Percentiles rank a stretch among this genome's conserved stretches.
Evolutionary conservation across 2,113 vertebrate genomes (phyloP).

Genomic region (Notiomystis cincta): DNA sequence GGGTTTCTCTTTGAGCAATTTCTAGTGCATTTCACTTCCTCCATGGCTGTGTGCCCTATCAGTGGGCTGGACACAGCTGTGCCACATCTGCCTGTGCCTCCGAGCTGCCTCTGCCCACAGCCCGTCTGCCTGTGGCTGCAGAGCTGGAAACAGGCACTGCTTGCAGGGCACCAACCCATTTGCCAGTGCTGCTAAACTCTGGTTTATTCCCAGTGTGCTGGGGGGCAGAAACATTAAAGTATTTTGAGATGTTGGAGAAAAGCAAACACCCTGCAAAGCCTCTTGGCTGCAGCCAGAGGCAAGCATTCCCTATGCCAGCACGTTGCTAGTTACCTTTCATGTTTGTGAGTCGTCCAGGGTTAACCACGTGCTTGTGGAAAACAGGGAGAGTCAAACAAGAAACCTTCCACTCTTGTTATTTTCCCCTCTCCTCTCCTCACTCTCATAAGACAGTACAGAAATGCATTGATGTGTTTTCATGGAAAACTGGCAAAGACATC

Average conservation of each 20-base stretch:
- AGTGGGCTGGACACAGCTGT: neutral
- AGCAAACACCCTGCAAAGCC: neutral
- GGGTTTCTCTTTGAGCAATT: neutral
- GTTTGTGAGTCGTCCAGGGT: neutral
- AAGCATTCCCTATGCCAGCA: rapidly evolving
- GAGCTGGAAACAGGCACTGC: neutral
- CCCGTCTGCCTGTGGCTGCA: rapidly evolving
- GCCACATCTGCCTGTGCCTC: rapidly evolving
- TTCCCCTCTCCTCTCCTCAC: neutral
- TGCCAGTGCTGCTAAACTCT: neutral
- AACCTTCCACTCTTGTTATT: neutral
- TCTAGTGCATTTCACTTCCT: neutral
- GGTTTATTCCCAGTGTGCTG: rapidly evolving
- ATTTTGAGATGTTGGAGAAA: neutral
- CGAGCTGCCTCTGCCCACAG: neutral
- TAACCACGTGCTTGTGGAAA: neutral
- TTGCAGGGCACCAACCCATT: rapidly evolving
- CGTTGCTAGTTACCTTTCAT: rapidly evolving
- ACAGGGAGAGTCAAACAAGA: neutral
- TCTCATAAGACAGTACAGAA: neutral
- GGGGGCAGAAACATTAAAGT: neutral
- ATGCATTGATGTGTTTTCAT: neutral
- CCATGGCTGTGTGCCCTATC: rapidly evolving
- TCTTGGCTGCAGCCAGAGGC: neutral
- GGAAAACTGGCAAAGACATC: neutral